Base-by-base conservation (phyloP, 2,888 invertebrate genomes). In the Chromoteleia sp. region DNA sequence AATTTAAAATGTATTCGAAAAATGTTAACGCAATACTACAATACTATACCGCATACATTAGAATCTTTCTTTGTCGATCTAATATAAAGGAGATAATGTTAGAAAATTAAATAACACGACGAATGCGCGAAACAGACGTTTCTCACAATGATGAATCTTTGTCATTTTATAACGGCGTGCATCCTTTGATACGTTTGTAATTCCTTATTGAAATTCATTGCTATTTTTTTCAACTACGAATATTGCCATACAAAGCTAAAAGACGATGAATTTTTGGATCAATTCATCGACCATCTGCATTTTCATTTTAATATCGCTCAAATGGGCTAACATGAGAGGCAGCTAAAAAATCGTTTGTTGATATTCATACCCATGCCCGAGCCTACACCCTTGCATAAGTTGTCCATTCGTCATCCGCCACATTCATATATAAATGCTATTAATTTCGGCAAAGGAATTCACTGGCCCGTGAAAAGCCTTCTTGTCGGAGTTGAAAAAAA, bases 391-490 rank as follows among this genome's bases (percentile, higher is more conserved):
- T 84, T 82, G 87, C 88, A 89, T 89, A 89, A 85, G 86, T 78
- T 43, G 68, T 80, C 85, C 85, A 86, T 88, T 87, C 85, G 85
- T 88, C 87, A 87, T 85, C 78, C 79, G 76, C 70, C 81, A 85
- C 86, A 86, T 87, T 83, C 87, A 85, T 86, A 87, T 87, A 89
- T 86, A 86, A 88, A 88, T 82, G 87, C 88, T 87, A 89, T 91
- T 90, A 91, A 90, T 90, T 91, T 87, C 79, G 77, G 84, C 86
- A 88, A 89, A 89, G 86, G 87, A 89, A 89, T 89, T 83, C 89
- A 88, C 86, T 87, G 86, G 84, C 83, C 89, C 89, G 89, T 91
- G 87, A 91, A 91, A 90, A 90, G 85, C 84, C 76, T 76, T 81
- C 83, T 73, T 80, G 81, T 82, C 70, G 30, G 74, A 70, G 83